These are phyloP conservation scores for Tenebrio molitor DNA, from an alignment of 1,140 invertebrate genomes.

Conservation along the genomic window DNA sequence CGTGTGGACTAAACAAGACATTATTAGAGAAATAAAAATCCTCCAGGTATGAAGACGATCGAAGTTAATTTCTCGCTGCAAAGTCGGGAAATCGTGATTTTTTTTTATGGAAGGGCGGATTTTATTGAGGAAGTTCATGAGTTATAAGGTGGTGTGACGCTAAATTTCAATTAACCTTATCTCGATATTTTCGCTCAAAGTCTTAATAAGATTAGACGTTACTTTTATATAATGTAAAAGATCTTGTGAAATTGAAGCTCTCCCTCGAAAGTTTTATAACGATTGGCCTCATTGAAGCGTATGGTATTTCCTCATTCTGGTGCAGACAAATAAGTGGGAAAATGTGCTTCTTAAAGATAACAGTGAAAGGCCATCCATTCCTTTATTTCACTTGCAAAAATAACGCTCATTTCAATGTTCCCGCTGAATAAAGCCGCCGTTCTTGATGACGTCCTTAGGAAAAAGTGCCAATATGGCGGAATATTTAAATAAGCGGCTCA, in stretches of 20 bases:
- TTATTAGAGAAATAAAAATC: conserved; percentile 30
- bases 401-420: conserved; percentile 53
- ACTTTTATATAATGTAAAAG: conserved; percentile 47
- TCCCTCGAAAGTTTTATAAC: conserved; percentile 46
- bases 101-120: conserved; percentile 9
- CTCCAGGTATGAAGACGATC: too few relatives aligned
- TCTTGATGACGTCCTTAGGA: conserved; percentile 43
- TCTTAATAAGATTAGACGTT: conserved; percentile 47
- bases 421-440: conserved; percentile 35
- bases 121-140: conserved; percentile 34
- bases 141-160: conserved; percentile 33
- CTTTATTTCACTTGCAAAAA: conserved; percentile 59
- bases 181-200: conserved; percentile 28
- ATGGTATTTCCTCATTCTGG: conserved; percentile 51
- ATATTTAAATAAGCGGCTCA: conserved; percentile 52
- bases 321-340: conserved; percentile 56
- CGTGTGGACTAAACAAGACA: conserved; percentile 14
- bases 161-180: conserved; percentile 44
- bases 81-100: neutral
- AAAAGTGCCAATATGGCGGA: conserved; percentile 52
- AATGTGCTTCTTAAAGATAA: conserved; percentile 57
- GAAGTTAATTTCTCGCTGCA: neutral
- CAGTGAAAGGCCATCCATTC: conserved; percentile 55
- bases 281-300: conserved; percentile 52
- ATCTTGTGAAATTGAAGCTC: conserved; percentile 45